Evolutionary conservation across 2,888 invertebrate species (phyloP).

Genomic region (Melipona bicolor): DNA sequence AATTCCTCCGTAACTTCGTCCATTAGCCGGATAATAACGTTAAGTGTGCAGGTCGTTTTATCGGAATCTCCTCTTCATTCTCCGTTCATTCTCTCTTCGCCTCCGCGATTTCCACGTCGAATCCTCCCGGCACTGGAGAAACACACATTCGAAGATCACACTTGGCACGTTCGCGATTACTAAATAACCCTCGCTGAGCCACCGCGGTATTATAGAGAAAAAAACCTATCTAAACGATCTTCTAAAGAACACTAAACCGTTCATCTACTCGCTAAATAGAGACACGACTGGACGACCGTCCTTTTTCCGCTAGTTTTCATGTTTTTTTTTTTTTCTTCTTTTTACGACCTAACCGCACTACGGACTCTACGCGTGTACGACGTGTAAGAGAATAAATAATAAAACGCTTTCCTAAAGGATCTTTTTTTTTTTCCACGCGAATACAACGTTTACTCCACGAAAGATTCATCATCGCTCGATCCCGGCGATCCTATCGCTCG

Average conservation of each 20-base stretch:
- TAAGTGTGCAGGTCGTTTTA: constrained; percentile 12
- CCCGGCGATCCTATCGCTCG: constrained; percentile 39
- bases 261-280: constrained; percentile 77
- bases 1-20: constrained; percentile 12
- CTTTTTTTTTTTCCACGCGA: constrained; percentile 62
- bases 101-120: constrained; percentile 13
- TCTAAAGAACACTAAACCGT: constrained; percentile 80
- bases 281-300: constrained; percentile 75
- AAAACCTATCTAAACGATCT: constrained; percentile 80
- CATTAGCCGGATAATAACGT: not conserved
- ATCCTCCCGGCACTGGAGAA: constrained; percentile 53
- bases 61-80: not conserved
- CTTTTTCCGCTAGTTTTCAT: constrained; percentile 38
- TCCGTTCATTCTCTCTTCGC: constrained; percentile 29
- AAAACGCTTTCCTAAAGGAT: constrained; percentile 77
- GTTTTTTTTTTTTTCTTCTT: not conserved
- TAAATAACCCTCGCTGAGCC: constrained; percentile 75
- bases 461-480: constrained; percentile 56
- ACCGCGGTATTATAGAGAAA: constrained; percentile 79
- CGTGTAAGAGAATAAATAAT: constrained; percentile 83
- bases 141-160: constrained; percentile 69
- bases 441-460: constrained; percentile 53
- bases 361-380: constrained; percentile 75
- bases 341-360: constrained; percentile 78
- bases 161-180: constrained; percentile 72